Percentiles rank a stretch among this genome's conserved stretches.
Conservation (phyloP, 1,140 invertebrate genomes). For the Agrypnia vestita region DNA sequence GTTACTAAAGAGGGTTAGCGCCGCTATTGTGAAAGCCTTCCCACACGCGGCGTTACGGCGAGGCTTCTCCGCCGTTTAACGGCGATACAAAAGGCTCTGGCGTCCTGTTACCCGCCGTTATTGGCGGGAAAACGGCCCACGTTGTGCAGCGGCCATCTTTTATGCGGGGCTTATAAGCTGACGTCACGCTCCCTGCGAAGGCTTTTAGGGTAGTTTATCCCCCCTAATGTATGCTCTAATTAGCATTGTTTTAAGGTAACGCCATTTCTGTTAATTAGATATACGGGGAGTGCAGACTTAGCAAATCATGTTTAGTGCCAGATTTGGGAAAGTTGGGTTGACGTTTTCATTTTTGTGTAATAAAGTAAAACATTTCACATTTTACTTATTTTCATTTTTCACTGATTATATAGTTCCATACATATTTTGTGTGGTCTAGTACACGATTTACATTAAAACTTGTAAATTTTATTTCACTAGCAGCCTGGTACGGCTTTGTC, state of each 20-base stretch:
- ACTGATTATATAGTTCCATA: too few species aligned
- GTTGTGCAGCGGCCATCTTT: background rate
- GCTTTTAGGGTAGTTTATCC: conserved; percentile 23
- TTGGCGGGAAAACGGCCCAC: background rate
- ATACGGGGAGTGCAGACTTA: too few species aligned
- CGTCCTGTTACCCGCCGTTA: background rate
- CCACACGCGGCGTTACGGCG: background rate
- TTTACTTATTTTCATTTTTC: too few species aligned
- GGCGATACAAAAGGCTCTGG: conserved; percentile 30
- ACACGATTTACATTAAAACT: too few species aligned
- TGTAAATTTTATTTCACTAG: too few species aligned
- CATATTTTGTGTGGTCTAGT: too few species aligned
- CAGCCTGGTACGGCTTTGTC: too few species aligned
- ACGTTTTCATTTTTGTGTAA: too few species aligned
- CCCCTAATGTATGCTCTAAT: conserved; percentile 28
- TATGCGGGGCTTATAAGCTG: conserved; percentile 33
- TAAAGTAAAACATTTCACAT: too few species aligned
- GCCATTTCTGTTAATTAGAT: conserved; percentile 9
- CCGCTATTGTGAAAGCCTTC: conserved; percentile 1
- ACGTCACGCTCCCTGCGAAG: conserved; percentile 15
- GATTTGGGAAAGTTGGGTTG: too few species aligned
- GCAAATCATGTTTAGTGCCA: too few species aligned
- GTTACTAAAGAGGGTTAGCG: background rate
- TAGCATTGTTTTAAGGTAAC: conserved; percentile 18
- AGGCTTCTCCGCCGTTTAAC: conserved; percentile 8